Base-by-base conservation (phyloP, 2,888 invertebrate genomes). In the Scotopteryx bipunctaria region DNA sequence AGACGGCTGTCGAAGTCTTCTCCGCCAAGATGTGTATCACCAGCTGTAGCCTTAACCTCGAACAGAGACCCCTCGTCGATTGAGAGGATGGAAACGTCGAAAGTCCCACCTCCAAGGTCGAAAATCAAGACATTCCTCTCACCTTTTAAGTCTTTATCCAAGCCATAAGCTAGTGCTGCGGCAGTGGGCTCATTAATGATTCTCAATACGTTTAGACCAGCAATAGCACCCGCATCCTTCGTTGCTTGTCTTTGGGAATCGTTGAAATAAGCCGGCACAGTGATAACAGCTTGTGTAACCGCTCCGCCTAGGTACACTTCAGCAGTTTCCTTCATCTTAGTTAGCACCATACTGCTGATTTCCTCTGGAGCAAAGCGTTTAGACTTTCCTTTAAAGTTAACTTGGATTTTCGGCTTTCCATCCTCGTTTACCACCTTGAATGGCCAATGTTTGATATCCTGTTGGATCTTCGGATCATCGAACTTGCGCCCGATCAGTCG, bases 11-110 rank as follows among this genome's bases (percentile, higher is more conserved):
- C 73, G 59, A 92, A 92, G 76, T 95, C 94, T 82, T 95, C 95
- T 11, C 95, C 95, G n/a, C 96, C 95, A 42, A 96, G 91, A 77
- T 96, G 96, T 0, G 96, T 96, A 69, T 97, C 96, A 8, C 96
- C 96, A 25, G 95, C 95, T 3, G 96, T 97, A 0, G 96, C 91
- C 83, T 94, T 95, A 0, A 96, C 96, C 81, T 96, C 95, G 76
- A 96, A 96, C 16, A 93, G 74, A 0, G 92, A 92, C 1, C 95
- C 92, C 81, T 96, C 95, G 73, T 95, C 95, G 66, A 96, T 96
- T 9, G 94, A 94, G 23, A 97, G 84, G 60, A 96, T 93, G 19
- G 96, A 96, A 6, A 96, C 96, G 83, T 96, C 96, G 72, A 96
- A 95, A 21, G 95, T 95, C 53, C 92, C 92, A 16, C 92, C 92